A percentile compares a stretch with the other conserved stretches of the same genome.
phyloP scores from a whole-genome alignment of 92 coral and sea anemone genomes.

The Bergia sp. region DNA sequence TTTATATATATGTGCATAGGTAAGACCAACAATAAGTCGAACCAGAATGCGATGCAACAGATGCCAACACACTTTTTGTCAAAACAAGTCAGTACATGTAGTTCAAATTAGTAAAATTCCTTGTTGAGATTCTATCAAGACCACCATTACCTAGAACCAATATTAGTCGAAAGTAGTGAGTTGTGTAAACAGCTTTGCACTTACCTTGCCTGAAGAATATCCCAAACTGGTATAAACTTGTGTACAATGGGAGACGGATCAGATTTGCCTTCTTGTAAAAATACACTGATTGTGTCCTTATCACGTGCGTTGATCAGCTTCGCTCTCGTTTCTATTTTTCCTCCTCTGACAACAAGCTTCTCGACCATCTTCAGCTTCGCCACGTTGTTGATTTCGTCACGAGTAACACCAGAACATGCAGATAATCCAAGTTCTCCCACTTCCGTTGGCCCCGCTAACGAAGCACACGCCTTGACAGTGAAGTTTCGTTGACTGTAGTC shows the following conservation, averaged over 20 bases:
- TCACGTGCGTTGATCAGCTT: slow-evolving; percentile 6
- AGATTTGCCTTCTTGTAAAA: slow-evolving; percentile 18
- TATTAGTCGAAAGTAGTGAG: too few species aligned
- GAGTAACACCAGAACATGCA: slow-evolving; percentile 56
- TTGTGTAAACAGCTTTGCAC: background rate
- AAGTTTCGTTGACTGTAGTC: slow-evolving; percentile 46
- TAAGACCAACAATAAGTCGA: too few species aligned
- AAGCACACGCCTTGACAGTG: slow-evolving; percentile 63
- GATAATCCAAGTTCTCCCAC: slow-evolving; percentile 41
- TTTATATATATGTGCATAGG: too few species aligned
- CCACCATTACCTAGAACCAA: too few species aligned
- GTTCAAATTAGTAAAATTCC: background rate
- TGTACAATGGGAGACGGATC: slow-evolving; percentile 12
- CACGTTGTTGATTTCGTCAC: slow-evolving; percentile 45
- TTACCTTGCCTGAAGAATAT: slow-evolving; percentile 2
- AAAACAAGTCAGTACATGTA: too few species aligned
- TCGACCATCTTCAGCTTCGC: slow-evolving; percentile 25
- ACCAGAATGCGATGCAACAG: too few species aligned
- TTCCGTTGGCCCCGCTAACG: slow-evolving; percentile 40
- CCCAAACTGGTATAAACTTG: slow-evolving; percentile 31
- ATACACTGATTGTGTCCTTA: background rate
- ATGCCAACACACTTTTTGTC: too few species aligned
- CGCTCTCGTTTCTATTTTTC: slow-evolving; percentile 13
- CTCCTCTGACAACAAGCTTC: slow-evolving; percentile 32
- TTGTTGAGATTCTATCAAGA: too few species aligned